These are phyloP conservation scores for Stichopus chloronotus DNA, from an alignment of 35 echinoderm and acorn worm species.

Conservation along the genomic window DNA sequence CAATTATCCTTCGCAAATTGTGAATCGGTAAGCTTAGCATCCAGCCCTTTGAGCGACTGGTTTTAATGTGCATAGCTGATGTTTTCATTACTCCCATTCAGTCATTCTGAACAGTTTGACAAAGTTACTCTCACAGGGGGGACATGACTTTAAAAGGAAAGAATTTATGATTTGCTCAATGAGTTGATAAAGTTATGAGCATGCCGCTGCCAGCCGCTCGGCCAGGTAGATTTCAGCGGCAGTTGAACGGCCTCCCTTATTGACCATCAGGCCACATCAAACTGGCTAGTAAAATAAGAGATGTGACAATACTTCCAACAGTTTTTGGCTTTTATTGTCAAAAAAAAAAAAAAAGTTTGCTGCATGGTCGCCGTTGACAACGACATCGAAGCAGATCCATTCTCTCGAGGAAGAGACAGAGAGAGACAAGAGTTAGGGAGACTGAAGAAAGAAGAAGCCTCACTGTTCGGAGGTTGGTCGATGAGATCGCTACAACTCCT, in stretches of 20 bases:
- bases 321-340: slow-evolving; percentile 20
- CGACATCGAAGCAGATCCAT: too few relatives aligned
- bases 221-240: not conserved
- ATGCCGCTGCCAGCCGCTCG: not conserved
- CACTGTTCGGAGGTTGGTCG: too few relatives aligned
- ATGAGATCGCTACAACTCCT: too few relatives aligned
- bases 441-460: too few relatives aligned
- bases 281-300: slow-evolving; percentile 23
- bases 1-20: slow-evolving; percentile 7
- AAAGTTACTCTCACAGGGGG: slow-evolving; percentile 11
- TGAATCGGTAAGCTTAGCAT: not conserved
- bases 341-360: not conserved
- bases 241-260: slow-evolving; percentile 24
- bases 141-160: slow-evolving; percentile 31
- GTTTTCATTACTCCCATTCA: slow-evolving; percentile 37
- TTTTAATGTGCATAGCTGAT: slow-evolving; percentile 25
- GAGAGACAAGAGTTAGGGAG: not conserved
- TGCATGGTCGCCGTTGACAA: too few relatives aligned
- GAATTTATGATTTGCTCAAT: slow-evolving; percentile 38
- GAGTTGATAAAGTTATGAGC: slow-evolving; percentile 30
- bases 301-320: slow-evolving; percentile 28
- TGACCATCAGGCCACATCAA: slow-evolving; percentile 48
- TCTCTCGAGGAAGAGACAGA: not conserved
- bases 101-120: slow-evolving; percentile 27
- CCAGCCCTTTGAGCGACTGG: slow-evolving; percentile 2